These are phyloP conservation scores for Zoanthus sansibaricus DNA, from an alignment of 92 coral and sea anemone species.

Conservation along the genomic window DNA sequence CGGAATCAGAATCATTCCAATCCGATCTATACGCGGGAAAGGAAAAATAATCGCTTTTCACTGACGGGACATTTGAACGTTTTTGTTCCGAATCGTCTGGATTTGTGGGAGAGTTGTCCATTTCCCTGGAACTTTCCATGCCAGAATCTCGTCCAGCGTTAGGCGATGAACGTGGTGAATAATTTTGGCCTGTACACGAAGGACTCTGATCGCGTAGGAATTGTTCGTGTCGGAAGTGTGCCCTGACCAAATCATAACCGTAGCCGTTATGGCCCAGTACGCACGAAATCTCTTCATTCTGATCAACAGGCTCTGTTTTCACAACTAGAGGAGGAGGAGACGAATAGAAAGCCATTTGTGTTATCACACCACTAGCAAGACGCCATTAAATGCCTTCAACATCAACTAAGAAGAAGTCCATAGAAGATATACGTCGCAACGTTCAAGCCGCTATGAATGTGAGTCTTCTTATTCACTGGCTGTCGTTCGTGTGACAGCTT, in stretches of 20 bases:
- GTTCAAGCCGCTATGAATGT: neutral
- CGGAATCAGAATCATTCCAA: slow-evolving; percentile 52
- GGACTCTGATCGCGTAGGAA: neutral
- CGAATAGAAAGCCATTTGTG: slow-evolving; percentile 27
- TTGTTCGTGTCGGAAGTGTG: slow-evolving; percentile 42
- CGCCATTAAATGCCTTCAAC: neutral
- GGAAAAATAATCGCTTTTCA: slow-evolving; percentile 83
- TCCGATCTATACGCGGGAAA: slow-evolving; percentile 97
- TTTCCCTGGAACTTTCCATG: slow-evolving; percentile 37
- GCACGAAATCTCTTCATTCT: slow-evolving; percentile 29
- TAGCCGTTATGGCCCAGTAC: slow-evolving; percentile 39
- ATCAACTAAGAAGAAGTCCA: too few species aligned
- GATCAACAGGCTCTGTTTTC: slow-evolving; percentile 67
- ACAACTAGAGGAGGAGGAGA: slow-evolving; percentile 49
- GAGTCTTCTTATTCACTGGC: neutral
- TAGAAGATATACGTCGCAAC: neutral
- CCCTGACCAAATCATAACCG: slow-evolving; percentile 11
- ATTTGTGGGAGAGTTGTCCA: slow-evolving; percentile 43
- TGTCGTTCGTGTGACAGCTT: slow-evolving; percentile 39
- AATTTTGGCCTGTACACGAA: neutral
- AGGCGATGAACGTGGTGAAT: slow-evolving; percentile 19
- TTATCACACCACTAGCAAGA: neutral
- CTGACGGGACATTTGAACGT: slow-evolving; percentile 42
- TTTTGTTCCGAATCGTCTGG: slow-evolving; percentile 20
- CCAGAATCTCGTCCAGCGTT: slow-evolving; percentile 31